A percentile compares a stretch with the other conserved stretches of the same genome.
Evolutionary conservation across 2,888 invertebrate species (phyloP).

Genomic region (Drosophila neutralis): DNA sequence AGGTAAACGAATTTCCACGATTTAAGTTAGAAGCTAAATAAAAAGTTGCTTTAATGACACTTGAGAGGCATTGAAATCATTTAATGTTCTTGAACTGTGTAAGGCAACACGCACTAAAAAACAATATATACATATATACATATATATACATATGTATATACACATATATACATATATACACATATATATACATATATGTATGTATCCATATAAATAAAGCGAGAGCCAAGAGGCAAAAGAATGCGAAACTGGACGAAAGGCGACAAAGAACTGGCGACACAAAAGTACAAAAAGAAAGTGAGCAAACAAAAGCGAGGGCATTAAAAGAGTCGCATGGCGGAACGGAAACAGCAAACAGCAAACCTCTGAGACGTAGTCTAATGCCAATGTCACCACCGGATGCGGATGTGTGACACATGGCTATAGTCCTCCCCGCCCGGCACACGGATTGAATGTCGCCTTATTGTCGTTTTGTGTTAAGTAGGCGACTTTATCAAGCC

Average conservation of each 20-base stretch:
- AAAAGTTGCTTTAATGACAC: constrained; percentile 54
- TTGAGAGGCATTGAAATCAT: constrained; percentile 41
- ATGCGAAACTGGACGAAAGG: constrained; percentile 13
- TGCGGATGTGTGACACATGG: constrained; percentile 70
- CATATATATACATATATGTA: background rate
- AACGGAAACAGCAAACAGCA: constrained; percentile 68
- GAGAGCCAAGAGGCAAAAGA: constrained; percentile 8
- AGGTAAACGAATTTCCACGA: background rate
- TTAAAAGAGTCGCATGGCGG: constrained; percentile 60
- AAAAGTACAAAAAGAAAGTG: constrained; percentile 21
- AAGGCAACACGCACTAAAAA: constrained; percentile 22
- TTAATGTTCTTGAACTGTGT: constrained; percentile 27
- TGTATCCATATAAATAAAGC: constrained; percentile 1
- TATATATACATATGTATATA: background rate
- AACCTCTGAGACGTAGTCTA: constrained; percentile 54
- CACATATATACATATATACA: background rate
- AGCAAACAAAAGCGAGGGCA: constrained; percentile 46
- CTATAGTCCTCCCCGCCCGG: background rate
- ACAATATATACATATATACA: background rate
- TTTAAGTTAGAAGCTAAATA: constrained; percentile 1
- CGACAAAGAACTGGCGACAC: constrained; percentile 30
- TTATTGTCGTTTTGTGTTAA: constrained; percentile 74
- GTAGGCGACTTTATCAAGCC: constrained; percentile 78
- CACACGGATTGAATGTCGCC: constrained; percentile 27
- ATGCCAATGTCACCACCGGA: constrained; percentile 78